A percentile compares a stretch with the other conserved stretches of the same genome.
Conservation (phyloP, 2,888 invertebrate genomes). For the Drosophila prostipennis region DNA sequence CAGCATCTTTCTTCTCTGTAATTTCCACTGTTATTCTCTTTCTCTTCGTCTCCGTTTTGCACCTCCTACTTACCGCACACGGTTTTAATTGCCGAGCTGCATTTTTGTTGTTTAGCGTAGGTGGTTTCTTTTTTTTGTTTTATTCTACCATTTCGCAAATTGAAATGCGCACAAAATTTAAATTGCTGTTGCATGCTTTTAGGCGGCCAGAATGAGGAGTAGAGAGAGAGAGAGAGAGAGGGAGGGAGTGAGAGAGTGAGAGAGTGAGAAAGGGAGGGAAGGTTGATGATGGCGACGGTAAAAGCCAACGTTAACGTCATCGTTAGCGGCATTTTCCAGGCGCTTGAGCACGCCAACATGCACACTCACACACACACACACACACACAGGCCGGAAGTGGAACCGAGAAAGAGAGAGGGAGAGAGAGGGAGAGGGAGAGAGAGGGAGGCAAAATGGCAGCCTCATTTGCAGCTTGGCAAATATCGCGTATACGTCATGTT, state of each 20-base stretch:
- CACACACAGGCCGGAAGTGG: conserved; percentile 25
- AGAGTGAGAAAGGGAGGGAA: too few relatives aligned
- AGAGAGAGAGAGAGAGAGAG: background rate
- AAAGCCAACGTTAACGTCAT: conserved; percentile 52
- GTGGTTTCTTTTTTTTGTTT: conserved; percentile 45
- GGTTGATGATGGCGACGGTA: conserved; percentile 16
- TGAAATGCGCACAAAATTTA: conserved; percentile 72
- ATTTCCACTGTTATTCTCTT: background rate
- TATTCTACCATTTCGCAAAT: conserved; percentile 61
- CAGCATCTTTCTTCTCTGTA: background rate
- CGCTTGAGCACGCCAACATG: conserved; percentile 64
- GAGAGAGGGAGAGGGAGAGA: background rate
- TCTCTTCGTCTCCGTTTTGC: background rate
- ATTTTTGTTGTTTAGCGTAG: conserved; percentile 46
- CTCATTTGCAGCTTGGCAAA: conserved; percentile 72
- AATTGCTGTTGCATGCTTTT: conserved; percentile 73
- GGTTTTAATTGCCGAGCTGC: conserved; percentile 38
- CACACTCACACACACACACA: conserved; percentile 6
- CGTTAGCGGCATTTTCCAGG: conserved; percentile 77
- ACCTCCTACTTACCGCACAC: conserved; percentile 11
- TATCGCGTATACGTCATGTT: conserved; percentile 76
- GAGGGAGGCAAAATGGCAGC: conserved; percentile 6
- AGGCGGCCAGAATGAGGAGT: conserved; percentile 38
- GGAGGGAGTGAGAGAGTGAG: too few relatives aligned
- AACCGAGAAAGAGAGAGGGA: background rate